phyloP scores from a whole-genome alignment of 2,797 vertebrate species.

The Manis javanica region DNA sequence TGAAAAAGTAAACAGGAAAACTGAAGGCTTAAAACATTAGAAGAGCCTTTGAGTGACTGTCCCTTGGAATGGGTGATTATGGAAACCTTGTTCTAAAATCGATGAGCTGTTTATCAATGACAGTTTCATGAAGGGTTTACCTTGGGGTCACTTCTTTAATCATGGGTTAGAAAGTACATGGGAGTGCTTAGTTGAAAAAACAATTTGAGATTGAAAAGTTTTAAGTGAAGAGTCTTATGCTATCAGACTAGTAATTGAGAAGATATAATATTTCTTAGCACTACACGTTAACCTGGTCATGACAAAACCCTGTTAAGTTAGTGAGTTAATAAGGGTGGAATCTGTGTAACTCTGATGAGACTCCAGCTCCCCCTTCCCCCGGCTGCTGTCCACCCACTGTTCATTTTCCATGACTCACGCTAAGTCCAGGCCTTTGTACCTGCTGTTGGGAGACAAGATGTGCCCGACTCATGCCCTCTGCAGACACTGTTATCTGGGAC shows the following conservation, averaged over 20 bases:
- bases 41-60: constrained; percentile 70
- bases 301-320: neutral
- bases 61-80: constrained; percentile 72
- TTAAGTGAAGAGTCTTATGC: neutral
- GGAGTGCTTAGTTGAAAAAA: neutral
- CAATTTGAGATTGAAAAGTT: neutral
- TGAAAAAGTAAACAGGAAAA: neutral
- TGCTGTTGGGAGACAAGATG: neutral
- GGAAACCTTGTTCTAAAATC: constrained; percentile 53
- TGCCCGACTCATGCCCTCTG: neutral
- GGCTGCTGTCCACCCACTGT: accelerated
- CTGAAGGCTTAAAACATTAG: constrained; percentile 28
- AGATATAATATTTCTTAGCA: neutral
- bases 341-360: neutral
- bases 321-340: neutral
- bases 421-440: neutral
- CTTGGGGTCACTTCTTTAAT: neutral
- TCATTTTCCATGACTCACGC: neutral
- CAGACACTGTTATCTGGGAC: neutral
- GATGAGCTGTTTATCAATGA: neutral
- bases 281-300: neutral
- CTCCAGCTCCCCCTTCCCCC: neutral
- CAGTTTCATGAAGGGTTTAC: constrained; percentile 52
- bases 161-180: neutral
- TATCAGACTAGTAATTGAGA: neutral